phyloP scores from a whole-genome alignment of 92 coral and sea anemone genomes.

The Epizoanthus scotinus region DNA sequence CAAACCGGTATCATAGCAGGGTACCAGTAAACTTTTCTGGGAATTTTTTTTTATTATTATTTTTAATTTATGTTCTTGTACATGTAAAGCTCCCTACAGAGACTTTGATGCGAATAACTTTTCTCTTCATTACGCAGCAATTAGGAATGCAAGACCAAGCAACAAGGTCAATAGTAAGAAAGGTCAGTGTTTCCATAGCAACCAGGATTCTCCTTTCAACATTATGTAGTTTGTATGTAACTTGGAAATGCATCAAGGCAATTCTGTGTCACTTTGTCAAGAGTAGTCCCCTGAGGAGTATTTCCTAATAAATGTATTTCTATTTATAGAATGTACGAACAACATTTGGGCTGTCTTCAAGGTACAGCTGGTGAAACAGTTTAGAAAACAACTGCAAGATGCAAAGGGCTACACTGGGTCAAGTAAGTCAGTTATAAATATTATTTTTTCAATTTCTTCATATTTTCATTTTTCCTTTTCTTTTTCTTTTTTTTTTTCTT shows the following conservation, averaged over 20 bases:
- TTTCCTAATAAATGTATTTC: not conserved
- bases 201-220: too few species aligned
- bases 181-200: not conserved
- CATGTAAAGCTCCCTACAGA: too few species aligned
- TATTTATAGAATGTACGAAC: slow-evolving; percentile 73
- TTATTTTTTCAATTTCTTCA: not conserved
- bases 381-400: slow-evolving; percentile 70
- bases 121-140: slow-evolving; percentile 1
- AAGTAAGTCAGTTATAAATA: slow-evolving; percentile 8
- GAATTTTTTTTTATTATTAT: too few species aligned
- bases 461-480: not conserved
- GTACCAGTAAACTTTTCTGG: too few species aligned
- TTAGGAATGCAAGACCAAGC: not conserved
- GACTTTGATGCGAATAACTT: not conserved
- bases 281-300: too few species aligned
- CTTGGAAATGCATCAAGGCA: too few species aligned
- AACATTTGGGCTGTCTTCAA: slow-evolving; percentile 70
- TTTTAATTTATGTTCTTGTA: too few species aligned
- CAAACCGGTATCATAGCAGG: too few species aligned
- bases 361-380: slow-evolving; percentile 54
- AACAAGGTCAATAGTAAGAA: slow-evolving; percentile 14
- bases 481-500: not conserved
- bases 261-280: too few species aligned
- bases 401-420: slow-evolving; percentile 52
- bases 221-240: too few species aligned